These are phyloP conservation scores for Tenthredo livida DNA, from an alignment of 2,888 invertebrate species.

Conservation along the genomic window DNA sequence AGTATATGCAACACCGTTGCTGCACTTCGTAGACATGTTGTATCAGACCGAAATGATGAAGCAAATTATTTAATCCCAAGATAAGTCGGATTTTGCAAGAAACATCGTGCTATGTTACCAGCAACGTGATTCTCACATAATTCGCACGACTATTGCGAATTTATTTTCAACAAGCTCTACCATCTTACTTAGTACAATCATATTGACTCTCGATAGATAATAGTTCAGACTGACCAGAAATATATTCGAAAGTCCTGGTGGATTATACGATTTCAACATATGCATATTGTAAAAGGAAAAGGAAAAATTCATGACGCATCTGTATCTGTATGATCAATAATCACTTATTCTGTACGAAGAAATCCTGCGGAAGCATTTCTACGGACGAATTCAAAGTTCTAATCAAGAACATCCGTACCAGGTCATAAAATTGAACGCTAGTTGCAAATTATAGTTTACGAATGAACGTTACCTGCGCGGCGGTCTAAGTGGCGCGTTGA, in stretches of 20 bases:
- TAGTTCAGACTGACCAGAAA: neutral
- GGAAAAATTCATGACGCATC: neutral
- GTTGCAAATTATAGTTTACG: conserved; percentile 44
- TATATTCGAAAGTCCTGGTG: neutral
- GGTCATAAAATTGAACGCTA: conserved; percentile 45
- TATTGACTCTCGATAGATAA: neutral
- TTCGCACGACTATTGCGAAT: neutral
- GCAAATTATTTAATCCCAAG: neutral
- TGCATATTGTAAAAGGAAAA: neutral
- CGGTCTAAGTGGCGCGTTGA: conserved; percentile 43
- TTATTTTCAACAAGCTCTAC: too few relatives aligned
- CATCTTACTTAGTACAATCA: too few relatives aligned
- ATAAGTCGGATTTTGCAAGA: neutral
- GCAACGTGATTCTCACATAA: neutral
- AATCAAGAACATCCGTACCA: conserved; percentile 46
- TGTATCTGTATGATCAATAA: neutral
- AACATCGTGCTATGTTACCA: neutral
- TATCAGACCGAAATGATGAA: neutral
- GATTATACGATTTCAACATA: neutral
- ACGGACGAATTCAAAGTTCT: conserved; percentile 41
- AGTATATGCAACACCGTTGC: neutral
- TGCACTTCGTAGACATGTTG: neutral
- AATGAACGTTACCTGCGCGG: conserved; percentile 40
- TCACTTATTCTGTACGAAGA: neutral
- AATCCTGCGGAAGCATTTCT: conserved; percentile 42